These are phyloP conservation scores for Capitella teleta DNA, from an alignment of 1,140 invertebrate genomes.

Conservation along the genomic window DNA sequence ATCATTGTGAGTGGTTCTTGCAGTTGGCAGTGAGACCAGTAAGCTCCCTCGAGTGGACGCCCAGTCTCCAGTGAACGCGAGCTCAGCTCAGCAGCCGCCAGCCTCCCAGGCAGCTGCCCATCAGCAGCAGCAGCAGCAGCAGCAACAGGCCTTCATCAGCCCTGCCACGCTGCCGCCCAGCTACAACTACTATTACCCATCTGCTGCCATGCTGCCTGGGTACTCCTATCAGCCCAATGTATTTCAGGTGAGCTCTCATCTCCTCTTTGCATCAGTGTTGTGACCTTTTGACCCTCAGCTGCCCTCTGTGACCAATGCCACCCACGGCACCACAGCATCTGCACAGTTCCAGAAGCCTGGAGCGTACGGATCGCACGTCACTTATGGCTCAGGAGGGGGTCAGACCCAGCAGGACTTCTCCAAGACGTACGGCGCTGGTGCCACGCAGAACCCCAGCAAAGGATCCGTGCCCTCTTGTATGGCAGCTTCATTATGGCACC, in stretches of 20 bases:
- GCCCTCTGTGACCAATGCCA: slow-evolving; percentile 39
- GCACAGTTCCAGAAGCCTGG: slow-evolving; percentile 38
- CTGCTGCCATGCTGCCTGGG: slow-evolving; percentile 52
- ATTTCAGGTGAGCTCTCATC: slow-evolving; percentile 40
- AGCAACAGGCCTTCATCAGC: slow-evolving; percentile 40
- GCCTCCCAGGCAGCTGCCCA: slow-evolving; percentile 46
- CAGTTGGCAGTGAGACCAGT: slow-evolving; percentile 29
- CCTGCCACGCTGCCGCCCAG: slow-evolving; percentile 51
- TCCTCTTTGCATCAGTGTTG: not conserved
- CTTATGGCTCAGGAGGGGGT: slow-evolving; percentile 27
- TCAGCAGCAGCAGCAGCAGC: slow-evolving; percentile 25
- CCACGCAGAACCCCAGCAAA: not conserved
- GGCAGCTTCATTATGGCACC: not conserved
- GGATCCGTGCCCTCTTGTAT: not conserved
- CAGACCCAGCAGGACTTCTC: not conserved
- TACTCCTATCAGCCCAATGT: slow-evolving; percentile 58
- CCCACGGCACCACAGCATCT: slow-evolving; percentile 36
- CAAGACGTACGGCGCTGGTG: not conserved
- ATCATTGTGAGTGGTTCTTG: too few relatives aligned
- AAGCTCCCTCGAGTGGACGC: slow-evolving; percentile 68
- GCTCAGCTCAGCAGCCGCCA: slow-evolving; percentile 53
- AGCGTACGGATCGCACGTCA: slow-evolving; percentile 33
- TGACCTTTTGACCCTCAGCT: not conserved
- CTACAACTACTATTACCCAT: slow-evolving; percentile 54
- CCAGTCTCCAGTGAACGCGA: slow-evolving; percentile 65